Evolutionary conservation across 2,113 vertebrate genomes (phyloP), one percentile per base, ranked within the genome.

Genomic region (Furnarius figulus): DNA sequence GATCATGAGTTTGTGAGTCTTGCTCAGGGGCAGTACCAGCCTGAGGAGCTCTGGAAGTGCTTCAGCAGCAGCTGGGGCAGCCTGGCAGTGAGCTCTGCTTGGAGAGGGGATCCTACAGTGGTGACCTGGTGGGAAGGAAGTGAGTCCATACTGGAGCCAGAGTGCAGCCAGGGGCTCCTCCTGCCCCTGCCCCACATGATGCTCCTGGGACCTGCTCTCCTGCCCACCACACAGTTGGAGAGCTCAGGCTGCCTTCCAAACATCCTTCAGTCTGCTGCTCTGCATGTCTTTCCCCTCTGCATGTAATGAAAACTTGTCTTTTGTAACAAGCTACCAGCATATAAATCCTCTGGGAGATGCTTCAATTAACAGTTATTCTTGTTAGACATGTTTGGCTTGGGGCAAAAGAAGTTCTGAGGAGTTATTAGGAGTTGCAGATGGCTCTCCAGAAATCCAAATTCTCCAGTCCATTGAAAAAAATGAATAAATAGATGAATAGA

Each of bases 361-460:
- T 93, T 93, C 77, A 85, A 94, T 96, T 95, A 95, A 70, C 89
- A 94, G 87, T 95, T 97, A 93, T 96, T 92, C 71, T 90, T 86
- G 77, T 82, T 63, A 67, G 90, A 79, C 58, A 18, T 90, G 47
- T 92, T 83, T 95, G 85, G 87, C 95, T 93, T 79, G 66, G 30
- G 53, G 62, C 13, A 67, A 93, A 71, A 96, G 62, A 49, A 88
- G 58, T 91, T 85, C 74, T 65, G 72, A 85, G 20, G 73, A 81
- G 75, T 88, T 87, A 93, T 59, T 90, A 62, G 74, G 70, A 93
- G 89, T 19, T 95, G 72, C 33, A 67, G 68, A 88, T 59, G 35
- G 68, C 68, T 95, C 47, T 94, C 66, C 39, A 92, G 85, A 89
- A 94, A 87, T 89, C 44, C 52, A 65, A 92, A 50, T 80, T 76